Evolutionary conservation across 2,888 invertebrate species (phyloP).

Genomic region (Suillia variegata): DNA sequence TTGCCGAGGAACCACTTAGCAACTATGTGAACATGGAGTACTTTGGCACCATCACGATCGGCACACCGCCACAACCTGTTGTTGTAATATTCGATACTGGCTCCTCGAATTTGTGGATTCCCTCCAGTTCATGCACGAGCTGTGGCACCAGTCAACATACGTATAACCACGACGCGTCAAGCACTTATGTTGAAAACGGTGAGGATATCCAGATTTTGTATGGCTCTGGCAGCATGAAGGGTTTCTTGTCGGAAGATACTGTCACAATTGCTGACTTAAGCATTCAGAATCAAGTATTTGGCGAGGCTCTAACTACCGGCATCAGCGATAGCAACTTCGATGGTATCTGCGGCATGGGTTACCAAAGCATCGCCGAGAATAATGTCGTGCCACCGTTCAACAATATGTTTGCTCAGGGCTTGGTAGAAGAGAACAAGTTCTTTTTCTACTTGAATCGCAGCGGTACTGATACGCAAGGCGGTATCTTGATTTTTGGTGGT

Average conservation of each 20-base stretch:
- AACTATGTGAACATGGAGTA: too few species aligned
- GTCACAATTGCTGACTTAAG: slow-evolving; percentile 72
- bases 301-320: slow-evolving; percentile 91
- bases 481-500: slow-evolving; percentile 89
- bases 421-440: slow-evolving; percentile 76
- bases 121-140: background rate
- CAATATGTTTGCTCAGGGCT: slow-evolving; percentile 81
- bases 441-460: slow-evolving; percentile 88
- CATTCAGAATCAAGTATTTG: slow-evolving; percentile 84
- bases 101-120: too few species aligned
- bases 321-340: slow-evolving; percentile 98
- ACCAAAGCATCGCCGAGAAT: slow-evolving; percentile 83
- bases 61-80: too few species aligned
- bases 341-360: slow-evolving; percentile 94
- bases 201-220: slow-evolving; percentile 88
- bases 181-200: slow-evolving; percentile 80
- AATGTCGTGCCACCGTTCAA: slow-evolving; percentile 88
- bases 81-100: too few species aligned
- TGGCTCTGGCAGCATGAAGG: slow-evolving; percentile 92
- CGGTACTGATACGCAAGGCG: slow-evolving; percentile 72
- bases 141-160: background rate
- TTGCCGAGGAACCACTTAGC: too few species aligned
- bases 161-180: background rate
- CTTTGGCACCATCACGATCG: too few species aligned
- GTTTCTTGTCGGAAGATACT: slow-evolving; percentile 88